Evolutionary conservation across 35 echinoderm and acorn worm species (phyloP).

Genomic region (Apostichopus japonicus): DNA sequence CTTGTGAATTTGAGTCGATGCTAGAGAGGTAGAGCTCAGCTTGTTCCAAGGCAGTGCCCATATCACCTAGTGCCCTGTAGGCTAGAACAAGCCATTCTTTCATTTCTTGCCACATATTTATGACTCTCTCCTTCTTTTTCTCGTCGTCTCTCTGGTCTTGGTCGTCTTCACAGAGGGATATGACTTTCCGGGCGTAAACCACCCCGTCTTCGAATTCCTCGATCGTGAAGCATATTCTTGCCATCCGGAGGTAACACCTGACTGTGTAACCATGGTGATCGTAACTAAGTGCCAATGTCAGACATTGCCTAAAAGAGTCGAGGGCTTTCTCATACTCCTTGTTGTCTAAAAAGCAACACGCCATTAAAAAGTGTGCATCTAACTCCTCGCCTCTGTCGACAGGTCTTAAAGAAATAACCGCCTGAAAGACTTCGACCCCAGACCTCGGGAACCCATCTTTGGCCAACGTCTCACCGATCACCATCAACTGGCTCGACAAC

Average conservation of each 20-base stretch:
- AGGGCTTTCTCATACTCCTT: constrained; percentile 63
- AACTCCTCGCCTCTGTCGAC: constrained; percentile 31
- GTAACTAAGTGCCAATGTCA: constrained; percentile 59
- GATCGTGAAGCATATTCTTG: constrained; percentile 62
- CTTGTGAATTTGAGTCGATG: constrained; percentile 13
- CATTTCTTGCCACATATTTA: constrained; percentile 57
- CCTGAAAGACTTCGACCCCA: constrained; percentile 77
- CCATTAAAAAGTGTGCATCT: constrained; percentile 65
- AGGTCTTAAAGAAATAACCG: constrained; percentile 71
- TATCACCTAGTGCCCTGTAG: constrained; percentile 70
- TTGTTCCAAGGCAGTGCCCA: constrained; percentile 64
- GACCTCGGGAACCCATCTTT: constrained; percentile 53
- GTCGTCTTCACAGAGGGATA: constrained; percentile 73
- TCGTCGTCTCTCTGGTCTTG: not conserved
- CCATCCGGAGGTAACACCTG: constrained; percentile 69
- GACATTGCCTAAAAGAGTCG: constrained; percentile 77
- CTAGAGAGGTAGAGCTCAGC: constrained; percentile 60
- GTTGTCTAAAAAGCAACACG: constrained; percentile 22
- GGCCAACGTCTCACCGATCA: constrained; percentile 61
- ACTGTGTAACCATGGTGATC: constrained; percentile 67
- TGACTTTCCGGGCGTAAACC: constrained; percentile 77
- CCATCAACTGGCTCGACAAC: constrained; percentile 59
- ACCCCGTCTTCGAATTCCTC: constrained; percentile 69
- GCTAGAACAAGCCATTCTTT: constrained; percentile 74
- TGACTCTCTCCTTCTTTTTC: not conserved